These are phyloP conservation scores for Xylota segnis DNA, from an alignment of 2,888 invertebrate genomes.

Conservation along the genomic window DNA sequence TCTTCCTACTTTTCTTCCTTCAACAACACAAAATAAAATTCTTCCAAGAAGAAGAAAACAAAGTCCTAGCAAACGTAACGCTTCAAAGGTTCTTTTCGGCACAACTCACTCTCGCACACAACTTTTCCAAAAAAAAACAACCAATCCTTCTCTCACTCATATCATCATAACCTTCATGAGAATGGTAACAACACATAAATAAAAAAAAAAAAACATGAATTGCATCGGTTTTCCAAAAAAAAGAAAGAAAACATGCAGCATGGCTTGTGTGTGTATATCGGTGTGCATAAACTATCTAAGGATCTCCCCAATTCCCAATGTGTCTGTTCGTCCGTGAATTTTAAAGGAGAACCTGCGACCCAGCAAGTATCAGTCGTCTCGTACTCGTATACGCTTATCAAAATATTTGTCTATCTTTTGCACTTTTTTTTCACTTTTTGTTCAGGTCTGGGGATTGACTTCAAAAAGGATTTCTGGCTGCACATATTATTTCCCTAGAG, in stretches of 20 bases:
- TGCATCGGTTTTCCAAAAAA: constrained; percentile 46
- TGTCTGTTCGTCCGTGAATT: constrained; percentile 62
- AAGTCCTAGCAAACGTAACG: constrained; percentile 24
- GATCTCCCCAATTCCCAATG: constrained; percentile 60
- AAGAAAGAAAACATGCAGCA: constrained; percentile 6
- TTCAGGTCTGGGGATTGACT: constrained; percentile 43
- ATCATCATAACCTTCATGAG: constrained; percentile 41
- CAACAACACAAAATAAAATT: constrained; percentile 1
- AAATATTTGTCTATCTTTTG: constrained; percentile 52
- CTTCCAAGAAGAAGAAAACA: constrained; percentile 5
- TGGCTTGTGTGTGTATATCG: constrained; percentile 21
- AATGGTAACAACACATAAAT: too few species aligned
- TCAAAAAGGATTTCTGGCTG: constrained; percentile 60
- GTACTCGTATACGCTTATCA: constrained; percentile 38
- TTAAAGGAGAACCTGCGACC: constrained; percentile 16
- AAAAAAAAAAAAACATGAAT: constrained; percentile 23
- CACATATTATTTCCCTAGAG: constrained; percentile 72
- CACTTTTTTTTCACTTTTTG: constrained; percentile 7
- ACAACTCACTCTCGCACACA: not conserved
- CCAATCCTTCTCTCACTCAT: too few species aligned
- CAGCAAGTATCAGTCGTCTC: constrained; percentile 37
- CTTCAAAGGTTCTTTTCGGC: constrained; percentile 49
- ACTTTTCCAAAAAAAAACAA: constrained; percentile 29
- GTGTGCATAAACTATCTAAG: constrained; percentile 54
- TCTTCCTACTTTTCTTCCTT: constrained; percentile 11